phyloP scores from a whole-genome alignment of 2,888 invertebrate species.

The Hydroisotoma schaefferi region DNA sequence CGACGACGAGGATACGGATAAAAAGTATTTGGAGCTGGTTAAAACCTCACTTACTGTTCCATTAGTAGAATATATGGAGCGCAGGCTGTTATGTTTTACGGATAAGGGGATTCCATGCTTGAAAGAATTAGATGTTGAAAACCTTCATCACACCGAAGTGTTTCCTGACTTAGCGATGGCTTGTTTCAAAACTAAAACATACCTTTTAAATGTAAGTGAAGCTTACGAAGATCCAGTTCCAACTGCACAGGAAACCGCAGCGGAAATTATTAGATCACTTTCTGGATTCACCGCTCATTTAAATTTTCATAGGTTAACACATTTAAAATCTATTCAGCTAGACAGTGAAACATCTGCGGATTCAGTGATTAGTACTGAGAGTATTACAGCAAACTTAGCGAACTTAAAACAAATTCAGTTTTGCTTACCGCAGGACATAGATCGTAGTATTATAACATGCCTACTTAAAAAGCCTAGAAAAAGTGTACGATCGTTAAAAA shows the following conservation, averaged over 20 bases:
- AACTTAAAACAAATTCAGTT: not conserved
- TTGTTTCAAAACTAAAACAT: not conserved
- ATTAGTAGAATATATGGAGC: not conserved
- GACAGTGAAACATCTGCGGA: slow-evolving; percentile 8
- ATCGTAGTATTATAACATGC: not conserved
- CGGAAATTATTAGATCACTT: not conserved
- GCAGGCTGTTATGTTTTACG: no score
- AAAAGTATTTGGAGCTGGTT: slow-evolving; percentile 8
- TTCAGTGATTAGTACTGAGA: not conserved
- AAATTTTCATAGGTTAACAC: not conserved
- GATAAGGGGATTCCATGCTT: not conserved
- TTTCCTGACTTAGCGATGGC: not conserved
- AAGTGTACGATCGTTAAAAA: not conserved
- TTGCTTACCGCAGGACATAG: not conserved
- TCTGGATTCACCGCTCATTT: not conserved
- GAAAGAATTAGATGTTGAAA: slow-evolving; percentile 4
- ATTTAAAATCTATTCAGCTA: not conserved
- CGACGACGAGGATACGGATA: slow-evolving; percentile 5
- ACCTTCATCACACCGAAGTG: slow-evolving; percentile 5
- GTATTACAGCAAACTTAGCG: not conserved
- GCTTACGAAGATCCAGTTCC: not conserved
- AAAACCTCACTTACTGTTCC: not conserved
- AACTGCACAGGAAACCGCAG: not conserved
- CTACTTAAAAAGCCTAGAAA: not conserved
- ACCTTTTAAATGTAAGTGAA: slow-evolving; percentile 7